Evolutionary conservation across 2,888 invertebrate genomes (phyloP).

Genomic region (Ormyrus rosae): DNA sequence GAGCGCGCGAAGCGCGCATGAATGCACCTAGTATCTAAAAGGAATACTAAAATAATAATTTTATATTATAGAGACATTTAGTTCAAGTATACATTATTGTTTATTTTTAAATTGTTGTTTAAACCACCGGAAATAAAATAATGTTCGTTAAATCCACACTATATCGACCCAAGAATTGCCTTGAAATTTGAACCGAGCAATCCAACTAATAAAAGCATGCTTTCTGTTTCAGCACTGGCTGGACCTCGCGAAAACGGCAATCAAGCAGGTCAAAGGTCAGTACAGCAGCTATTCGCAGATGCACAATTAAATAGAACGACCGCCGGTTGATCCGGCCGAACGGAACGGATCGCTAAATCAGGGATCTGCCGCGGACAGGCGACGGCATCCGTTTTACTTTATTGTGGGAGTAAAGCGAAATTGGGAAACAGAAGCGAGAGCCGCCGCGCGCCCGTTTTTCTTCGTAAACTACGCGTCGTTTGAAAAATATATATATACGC

Average conservation of each 20-base stretch:
- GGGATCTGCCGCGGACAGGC: not conserved
- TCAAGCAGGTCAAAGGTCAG: conserved; percentile 93
- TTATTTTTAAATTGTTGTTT: too few species aligned
- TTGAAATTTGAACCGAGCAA: too few species aligned
- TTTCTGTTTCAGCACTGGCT: conserved; percentile 90
- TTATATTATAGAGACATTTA: too few species aligned
- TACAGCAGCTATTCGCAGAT: conserved; percentile 7
- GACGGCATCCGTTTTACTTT: conserved; percentile 24
- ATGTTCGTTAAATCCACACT: too few species aligned
- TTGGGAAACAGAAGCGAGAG: not conserved
- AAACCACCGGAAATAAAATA: too few species aligned
- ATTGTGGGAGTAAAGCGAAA: conserved; percentile 4
- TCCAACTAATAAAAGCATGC: not conserved
- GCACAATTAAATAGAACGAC: conserved; percentile 26
- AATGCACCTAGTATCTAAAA: too few species aligned
- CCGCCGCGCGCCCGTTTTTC: too few species aligned
- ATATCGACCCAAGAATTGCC: too few species aligned
- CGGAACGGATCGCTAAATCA: conserved; percentile 3
- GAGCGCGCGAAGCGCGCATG: too few species aligned
- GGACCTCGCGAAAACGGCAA: conserved; percentile 91
- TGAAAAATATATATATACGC: not conserved
- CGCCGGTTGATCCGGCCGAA: conserved; percentile 27
- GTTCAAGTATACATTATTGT: too few species aligned
- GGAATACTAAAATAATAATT: too few species aligned
- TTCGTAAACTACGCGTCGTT: not conserved